Conservation (phyloP, 30 jellyfish, hydroid and myxozoan species). For the Mastigias papua region DNA sequence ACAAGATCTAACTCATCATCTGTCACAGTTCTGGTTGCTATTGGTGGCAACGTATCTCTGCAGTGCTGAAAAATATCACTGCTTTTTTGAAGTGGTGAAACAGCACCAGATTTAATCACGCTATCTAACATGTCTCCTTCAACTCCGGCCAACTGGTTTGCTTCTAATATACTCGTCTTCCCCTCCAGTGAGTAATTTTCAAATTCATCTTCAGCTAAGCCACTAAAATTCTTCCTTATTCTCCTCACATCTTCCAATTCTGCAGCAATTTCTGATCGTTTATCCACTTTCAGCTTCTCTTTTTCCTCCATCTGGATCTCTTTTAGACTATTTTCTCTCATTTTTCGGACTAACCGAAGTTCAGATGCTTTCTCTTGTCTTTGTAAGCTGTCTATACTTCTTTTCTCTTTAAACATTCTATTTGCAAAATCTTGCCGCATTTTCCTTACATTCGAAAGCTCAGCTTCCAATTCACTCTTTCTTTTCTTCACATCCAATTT, state of each 20-base stretch:
- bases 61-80: background rate
- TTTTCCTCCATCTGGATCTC: constrained; percentile 7
- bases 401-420: background rate
- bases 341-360: constrained; percentile 16
- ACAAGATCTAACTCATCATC: constrained; percentile 40
- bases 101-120: background rate
- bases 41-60: background rate
- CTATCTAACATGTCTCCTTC: too few relatives aligned
- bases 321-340: constrained; percentile 36
- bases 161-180: too few relatives aligned
- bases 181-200: background rate
- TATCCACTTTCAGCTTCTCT: background rate
- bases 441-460: constrained; percentile 13
- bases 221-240: constrained; percentile 4
- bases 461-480: background rate
- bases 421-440: background rate
- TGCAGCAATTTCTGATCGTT: background rate
- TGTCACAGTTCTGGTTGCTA: background rate
- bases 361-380: constrained; percentile 7
- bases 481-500: background rate
- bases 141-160: too few relatives aligned
- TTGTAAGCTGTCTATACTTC: background rate
- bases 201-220: background rate
- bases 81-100: background rate
- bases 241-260: constrained; percentile 9